Evolutionary conservation across 1,140 invertebrate genomes (phyloP).

Genomic region (Archivesica marissinica): DNA sequence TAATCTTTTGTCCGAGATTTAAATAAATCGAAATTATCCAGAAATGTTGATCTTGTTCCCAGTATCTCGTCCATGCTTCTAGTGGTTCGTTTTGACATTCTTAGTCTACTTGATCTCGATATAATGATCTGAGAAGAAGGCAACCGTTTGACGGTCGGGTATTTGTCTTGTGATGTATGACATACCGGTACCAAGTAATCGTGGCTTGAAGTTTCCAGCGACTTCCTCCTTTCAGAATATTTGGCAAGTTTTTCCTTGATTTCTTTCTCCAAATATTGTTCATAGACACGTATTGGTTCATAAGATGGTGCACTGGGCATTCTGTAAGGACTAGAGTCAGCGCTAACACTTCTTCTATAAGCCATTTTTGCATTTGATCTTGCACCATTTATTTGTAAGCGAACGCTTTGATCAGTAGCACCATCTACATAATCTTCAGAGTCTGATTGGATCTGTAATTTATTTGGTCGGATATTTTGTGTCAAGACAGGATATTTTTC

Average conservation of each 20-base stretch:
- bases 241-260: slow-evolving; percentile 16
- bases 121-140: slow-evolving; percentile 10
- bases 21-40: not conserved
- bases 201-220: not conserved
- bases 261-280: slow-evolving; percentile 29
- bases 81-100: not conserved
- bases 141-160: not conserved
- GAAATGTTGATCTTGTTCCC: slow-evolving; percentile 13
- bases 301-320: slow-evolving; percentile 3
- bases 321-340: slow-evolving; percentile 32
- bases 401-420: not conserved
- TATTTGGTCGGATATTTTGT: not conserved
- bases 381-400: not conserved
- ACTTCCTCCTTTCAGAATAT: slow-evolving; percentile 31
- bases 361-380: slow-evolving; percentile 6
- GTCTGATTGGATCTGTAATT: not conserved
- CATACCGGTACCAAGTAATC: not conserved
- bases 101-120: slow-evolving; percentile 4
- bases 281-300: slow-evolving; percentile 48
- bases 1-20: slow-evolving; percentile 33
- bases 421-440: not conserved
- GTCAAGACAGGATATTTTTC: not conserved
- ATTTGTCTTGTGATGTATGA: not conserved
- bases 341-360: slow-evolving; percentile 42
- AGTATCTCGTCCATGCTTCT: slow-evolving; percentile 22